Evolutionary conservation across 35 echinoderm and acorn worm species (phyloP), one percentile per base, ranked within the genome.

Genomic region (Anneissia japonica): DNA sequence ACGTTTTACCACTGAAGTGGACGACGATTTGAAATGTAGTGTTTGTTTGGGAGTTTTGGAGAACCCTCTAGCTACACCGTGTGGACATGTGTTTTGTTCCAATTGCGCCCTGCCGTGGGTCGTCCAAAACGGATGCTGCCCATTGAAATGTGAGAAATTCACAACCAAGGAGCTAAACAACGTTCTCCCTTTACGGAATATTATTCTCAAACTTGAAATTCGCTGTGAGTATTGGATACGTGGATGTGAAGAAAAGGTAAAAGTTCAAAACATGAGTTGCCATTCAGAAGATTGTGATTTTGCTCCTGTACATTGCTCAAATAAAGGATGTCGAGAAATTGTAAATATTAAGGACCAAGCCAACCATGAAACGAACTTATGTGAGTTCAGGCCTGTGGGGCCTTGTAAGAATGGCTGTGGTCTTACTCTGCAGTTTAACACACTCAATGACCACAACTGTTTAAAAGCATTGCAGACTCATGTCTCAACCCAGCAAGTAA

Each of bases 11-110:
- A 90, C 74, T 17, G 34, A 81, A 19, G 91, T 97, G 40, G 95
- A 97, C 51, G 95, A 97, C 37, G 95, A 97, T 86, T 88, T 97
- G 32, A 97, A 97, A 80, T 97, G 95, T 45, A 93, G 95, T 79
- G 93, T 97, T 32, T 97, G 95, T 74, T 86, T 97, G 26, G 91
- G 88, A 35, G 95, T 97, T 37, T 84, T 97, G 81, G 95, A 97
- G 64, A 93, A 91, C 79, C 95, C 95, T 43, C 82, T 97, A n/a
- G 91, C 95, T 38, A 97, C 95, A 26, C 95, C 95, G 81, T 97
- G 95, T 83, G 95, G 95, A 30, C 95, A 97, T 89, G 95, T 97
- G 72, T 97, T 97, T 85, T 97, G 95, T 84, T 89, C 91, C 0
- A 93, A 90, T 72, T 97, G 95, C 77, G 95, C 93, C 23, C 86